A percentile compares a stretch with the other conserved stretches of the same genome.
Conservation (phyloP, 2,113 vertebrate species). For the Nyctibius bracteatus region DNA sequence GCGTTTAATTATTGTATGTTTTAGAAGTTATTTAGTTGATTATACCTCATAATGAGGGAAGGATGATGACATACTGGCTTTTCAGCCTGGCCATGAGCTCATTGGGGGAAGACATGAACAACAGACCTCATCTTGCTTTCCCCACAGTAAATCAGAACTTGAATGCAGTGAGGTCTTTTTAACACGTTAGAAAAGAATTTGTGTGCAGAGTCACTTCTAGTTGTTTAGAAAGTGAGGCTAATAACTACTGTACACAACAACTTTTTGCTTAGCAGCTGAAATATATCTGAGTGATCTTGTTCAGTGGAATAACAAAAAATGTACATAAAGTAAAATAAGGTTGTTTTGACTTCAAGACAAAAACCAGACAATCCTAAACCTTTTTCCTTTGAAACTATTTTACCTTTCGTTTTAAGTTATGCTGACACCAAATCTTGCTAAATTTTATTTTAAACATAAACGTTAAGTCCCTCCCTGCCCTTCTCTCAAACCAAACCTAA, state of each 20-base stretch:
- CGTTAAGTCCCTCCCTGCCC: not conserved
- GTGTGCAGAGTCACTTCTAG: not conserved
- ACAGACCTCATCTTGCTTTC: not conserved
- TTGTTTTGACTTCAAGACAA: not conserved
- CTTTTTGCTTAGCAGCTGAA: not conserved
- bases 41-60: not conserved
- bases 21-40: constrained; percentile 4
- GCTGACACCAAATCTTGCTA: not conserved
- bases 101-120: not conserved
- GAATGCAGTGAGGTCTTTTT: not conserved
- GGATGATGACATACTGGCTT: not conserved
- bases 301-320: not conserved
- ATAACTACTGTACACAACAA: not conserved
- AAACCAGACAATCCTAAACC: not conserved
- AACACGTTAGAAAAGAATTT: not conserved
- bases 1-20: not conserved
- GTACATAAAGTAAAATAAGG: not conserved
- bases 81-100: not conserved
- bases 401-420: not conserved
- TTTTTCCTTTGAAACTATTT: not conserved
- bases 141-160: not conserved
- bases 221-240: not conserved
- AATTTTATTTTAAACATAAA: not conserved
- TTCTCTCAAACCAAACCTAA: not conserved
- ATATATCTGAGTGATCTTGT: not conserved